Conservation (phyloP, 2,113 vertebrate genomes). For the Aphyosemion australe region DNA sequence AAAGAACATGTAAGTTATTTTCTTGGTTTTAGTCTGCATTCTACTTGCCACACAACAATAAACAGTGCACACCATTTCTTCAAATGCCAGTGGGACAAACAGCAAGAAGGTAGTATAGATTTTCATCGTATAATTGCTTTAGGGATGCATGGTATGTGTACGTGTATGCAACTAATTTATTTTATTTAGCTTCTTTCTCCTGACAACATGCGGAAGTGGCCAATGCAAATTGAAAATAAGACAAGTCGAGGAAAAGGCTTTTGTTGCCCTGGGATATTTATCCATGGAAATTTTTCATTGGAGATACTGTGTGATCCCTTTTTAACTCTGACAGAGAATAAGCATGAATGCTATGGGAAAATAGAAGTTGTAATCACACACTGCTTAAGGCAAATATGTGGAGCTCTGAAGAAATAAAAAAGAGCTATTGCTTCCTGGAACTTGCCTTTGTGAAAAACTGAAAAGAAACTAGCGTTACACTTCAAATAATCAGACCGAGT, state of each 20-base stretch:
- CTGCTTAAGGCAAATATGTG: slow-evolving; percentile 53
- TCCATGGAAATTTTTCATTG: slow-evolving; percentile 45
- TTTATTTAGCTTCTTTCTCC: slow-evolving; percentile 25
- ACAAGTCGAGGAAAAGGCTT: slow-evolving; percentile 35
- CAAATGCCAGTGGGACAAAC: slow-evolving; percentile 36
- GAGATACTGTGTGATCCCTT: slow-evolving; percentile 61
- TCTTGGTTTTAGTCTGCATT: not conserved
- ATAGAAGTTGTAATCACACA: slow-evolving; percentile 63
- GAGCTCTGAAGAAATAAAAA: slow-evolving; percentile 29
- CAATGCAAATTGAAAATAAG: slow-evolving; percentile 50
- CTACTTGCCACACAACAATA: not conserved
- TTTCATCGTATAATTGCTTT: slow-evolving; percentile 48
- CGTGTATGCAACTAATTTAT: slow-evolving; percentile 30
- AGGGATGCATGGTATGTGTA: slow-evolving; percentile 29
- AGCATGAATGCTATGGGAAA: slow-evolving; percentile 46
- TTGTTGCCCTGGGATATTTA: slow-evolving; percentile 67
- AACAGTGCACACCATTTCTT: not conserved
- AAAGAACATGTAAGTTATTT: not conserved
- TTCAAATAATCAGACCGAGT: slow-evolving; percentile 54
- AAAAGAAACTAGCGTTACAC: slow-evolving; percentile 50
- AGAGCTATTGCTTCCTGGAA: slow-evolving; percentile 31
- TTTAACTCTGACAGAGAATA: slow-evolving; percentile 62
- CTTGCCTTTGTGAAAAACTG: slow-evolving; percentile 47
- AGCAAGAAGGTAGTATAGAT: slow-evolving; percentile 26
- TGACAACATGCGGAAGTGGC: slow-evolving; percentile 29